Base-by-base conservation (phyloP, 2,888 invertebrate genomes). In the Euspilapteryx auroguttella region DNA sequence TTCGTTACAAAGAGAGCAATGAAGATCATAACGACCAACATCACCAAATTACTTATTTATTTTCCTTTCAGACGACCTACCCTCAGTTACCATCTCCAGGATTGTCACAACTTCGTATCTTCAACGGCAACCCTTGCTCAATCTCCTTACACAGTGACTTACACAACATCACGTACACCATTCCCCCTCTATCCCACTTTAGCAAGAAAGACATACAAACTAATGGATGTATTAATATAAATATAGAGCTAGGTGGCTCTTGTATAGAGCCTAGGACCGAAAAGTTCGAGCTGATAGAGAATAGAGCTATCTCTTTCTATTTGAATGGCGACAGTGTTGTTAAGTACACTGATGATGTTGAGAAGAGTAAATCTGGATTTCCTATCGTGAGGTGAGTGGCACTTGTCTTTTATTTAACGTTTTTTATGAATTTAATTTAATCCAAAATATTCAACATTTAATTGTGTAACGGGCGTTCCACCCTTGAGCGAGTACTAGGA, bases 71-170 rank as follows among this genome's bases (percentile, higher is more conserved):
- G 81, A 55, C 61, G 34, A 81, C 82, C 0, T 80, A 81, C 43
- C 82, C 84, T 0, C 50, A 76, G 9, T 41, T 82, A 6, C 84
- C 85, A 1, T 45, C 63, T 12, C 32, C 46, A 1, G 82, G 80
- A 1, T 41, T 59, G 11, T 76, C 78, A 1, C 84, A 85, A 53
- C 36, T 85, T 3, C 62, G 84, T 26, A 55, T 86, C 28, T 85
- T 79, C 45, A 85, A 85, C 41, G 76, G 78, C 2, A 56, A 77
- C 28, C 52, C 58, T 7, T 79, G 79, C 33, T 48, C 62, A 2
- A 33, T 69, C 5, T 46, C 54, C 2, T 64, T 85, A 27, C 64
- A 80, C 12, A 61, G 61, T 22, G 77, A 80, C 31, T 61, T 76
- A 33, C 56, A 37, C 12, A 57, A 56, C 31, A 47, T 58, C 2